These are phyloP conservation scores for Meloe dianella DNA, from an alignment of 2,888 invertebrate genomes.

Conservation along the genomic window DNA sequence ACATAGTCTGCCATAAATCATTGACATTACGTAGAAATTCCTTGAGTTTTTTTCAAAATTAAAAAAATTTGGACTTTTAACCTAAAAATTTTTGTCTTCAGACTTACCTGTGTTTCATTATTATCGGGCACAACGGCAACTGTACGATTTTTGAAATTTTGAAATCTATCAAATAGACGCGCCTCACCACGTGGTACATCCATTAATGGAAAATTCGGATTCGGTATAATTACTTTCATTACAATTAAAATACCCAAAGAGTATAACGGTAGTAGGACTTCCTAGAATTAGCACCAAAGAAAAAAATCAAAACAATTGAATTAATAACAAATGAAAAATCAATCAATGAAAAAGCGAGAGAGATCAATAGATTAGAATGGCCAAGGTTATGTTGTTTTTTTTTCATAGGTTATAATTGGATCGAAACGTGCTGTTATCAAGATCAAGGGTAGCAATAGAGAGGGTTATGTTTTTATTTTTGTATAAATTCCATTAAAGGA, in stretches of 20 bases:
- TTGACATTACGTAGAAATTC: constrained; percentile 71
- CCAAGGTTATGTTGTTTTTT: constrained; percentile 11
- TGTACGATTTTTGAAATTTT: constrained; percentile 65
- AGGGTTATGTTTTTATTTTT: not conserved
- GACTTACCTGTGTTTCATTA: constrained; percentile 61
- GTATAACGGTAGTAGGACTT: constrained; percentile 78
- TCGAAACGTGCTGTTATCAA: not conserved
- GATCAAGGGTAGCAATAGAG: not conserved
- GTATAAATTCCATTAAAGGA: not conserved
- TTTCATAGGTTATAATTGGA: not conserved
- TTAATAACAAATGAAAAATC: not conserved
- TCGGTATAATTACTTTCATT: constrained; percentile 75
- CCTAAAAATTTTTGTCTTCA: not conserved
- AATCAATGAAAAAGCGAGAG: too few relatives aligned
- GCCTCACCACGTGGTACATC: constrained; percentile 66
- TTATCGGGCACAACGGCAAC: constrained; percentile 74
- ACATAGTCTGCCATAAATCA: constrained; percentile 64
- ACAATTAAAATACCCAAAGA: constrained; percentile 77
- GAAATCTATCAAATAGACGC: constrained; percentile 64
- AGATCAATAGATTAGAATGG: not conserved
- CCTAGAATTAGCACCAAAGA: constrained; percentile 62
- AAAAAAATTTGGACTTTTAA: not conserved
- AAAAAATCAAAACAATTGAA: not conserved
- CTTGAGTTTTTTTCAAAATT: constrained; percentile 54
- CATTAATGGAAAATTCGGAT: constrained; percentile 77